A percentile compares a stretch with the other conserved stretches of the same genome.
These are phyloP conservation scores for Torymus auratus DNA, from an alignment of 2,888 invertebrate species.

Conservation along the genomic window DNA sequence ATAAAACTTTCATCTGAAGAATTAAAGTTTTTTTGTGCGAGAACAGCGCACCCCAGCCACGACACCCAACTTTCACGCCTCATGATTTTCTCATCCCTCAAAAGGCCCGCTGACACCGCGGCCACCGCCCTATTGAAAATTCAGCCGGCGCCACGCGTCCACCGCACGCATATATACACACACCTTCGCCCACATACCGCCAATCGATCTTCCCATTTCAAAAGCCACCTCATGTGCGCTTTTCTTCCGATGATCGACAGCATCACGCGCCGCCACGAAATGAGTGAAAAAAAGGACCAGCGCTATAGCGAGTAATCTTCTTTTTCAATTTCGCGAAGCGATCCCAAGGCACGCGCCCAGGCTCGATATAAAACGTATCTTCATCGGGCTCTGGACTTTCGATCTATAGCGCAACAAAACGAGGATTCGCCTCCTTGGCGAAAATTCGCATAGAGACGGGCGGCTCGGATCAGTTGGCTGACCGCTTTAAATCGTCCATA, in stretches of 20 bases:
- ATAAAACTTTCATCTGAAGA: too few relatives aligned
- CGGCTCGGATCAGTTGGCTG: conserved; percentile 60
- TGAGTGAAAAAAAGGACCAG: conserved; percentile 12
- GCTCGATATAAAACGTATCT: conserved; percentile 24
- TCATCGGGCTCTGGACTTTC: not conserved
- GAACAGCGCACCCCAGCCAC: not conserved
- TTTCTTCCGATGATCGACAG: conserved; percentile 48
- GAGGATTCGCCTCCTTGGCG: conserved; percentile 4
- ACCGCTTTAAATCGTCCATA: conserved; percentile 75
- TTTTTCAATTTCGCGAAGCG: conserved; percentile 56
- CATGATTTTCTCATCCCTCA: conserved; percentile 54
- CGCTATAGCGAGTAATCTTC: conserved; percentile 47
- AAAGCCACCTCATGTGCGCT: conserved; percentile 42
- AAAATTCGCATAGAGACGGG: not conserved
- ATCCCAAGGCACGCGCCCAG: not conserved
- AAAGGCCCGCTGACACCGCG: conserved; percentile 27
- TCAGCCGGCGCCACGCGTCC: conserved; percentile 27
- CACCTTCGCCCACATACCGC: not conserved
- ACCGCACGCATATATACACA: too few relatives aligned
- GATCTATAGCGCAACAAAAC: not conserved
- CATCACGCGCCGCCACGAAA: not conserved
- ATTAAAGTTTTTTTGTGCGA: too few relatives aligned
- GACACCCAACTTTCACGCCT: conserved; percentile 23
- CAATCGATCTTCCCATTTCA: conserved; percentile 50
- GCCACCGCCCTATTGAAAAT: conserved; percentile 47